Evolutionary conservation across 2,113 vertebrate genomes (phyloP).

Genomic region (Electrona antarctica): DNA sequence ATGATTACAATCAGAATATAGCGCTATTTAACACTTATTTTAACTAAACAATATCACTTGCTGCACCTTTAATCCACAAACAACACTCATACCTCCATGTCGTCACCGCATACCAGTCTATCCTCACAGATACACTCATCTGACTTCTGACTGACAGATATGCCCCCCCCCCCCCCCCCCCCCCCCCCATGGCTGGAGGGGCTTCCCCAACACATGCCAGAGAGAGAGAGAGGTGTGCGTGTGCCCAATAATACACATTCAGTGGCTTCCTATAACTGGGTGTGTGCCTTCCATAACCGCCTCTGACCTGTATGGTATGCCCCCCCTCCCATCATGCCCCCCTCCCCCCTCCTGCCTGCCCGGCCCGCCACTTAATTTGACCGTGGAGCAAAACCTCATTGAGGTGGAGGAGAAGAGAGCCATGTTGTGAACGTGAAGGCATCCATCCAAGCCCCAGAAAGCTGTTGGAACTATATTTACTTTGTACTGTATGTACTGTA

Average conservation of each 20-base stretch:
- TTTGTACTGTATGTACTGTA: too few species aligned
- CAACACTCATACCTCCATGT: slow-evolving; percentile 27
- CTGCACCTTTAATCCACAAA: slow-evolving; percentile 15
- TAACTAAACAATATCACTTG: too few species aligned
- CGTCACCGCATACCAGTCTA: slow-evolving; percentile 21
- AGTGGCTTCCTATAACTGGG: background rate
- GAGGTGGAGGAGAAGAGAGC: slow-evolving; percentile 22
- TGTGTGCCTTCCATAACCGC: slow-evolving; percentile 70
- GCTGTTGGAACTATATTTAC: background rate
- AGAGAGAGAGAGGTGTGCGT: background rate
- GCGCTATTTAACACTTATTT: too few species aligned
- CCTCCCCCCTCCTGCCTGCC: too few species aligned
- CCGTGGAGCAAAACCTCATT: slow-evolving; percentile 32
- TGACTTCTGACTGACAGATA: slow-evolving; percentile 28
- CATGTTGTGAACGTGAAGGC: slow-evolving; percentile 16
- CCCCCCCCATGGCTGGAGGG: background rate
- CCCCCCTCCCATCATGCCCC: slow-evolving; percentile 39
- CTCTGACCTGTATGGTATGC: slow-evolving; percentile 55
- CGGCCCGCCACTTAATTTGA: slow-evolving; percentile 47
- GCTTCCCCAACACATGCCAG: background rate
- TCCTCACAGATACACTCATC: slow-evolving; percentile 39
- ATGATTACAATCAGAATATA: too few species aligned
- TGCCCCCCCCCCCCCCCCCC: background rate
- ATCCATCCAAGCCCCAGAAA: slow-evolving; percentile 42
- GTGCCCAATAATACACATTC: background rate